Conservation (phyloP, 2,888 invertebrate species). For the Eupithecia tripunctaria region DNA sequence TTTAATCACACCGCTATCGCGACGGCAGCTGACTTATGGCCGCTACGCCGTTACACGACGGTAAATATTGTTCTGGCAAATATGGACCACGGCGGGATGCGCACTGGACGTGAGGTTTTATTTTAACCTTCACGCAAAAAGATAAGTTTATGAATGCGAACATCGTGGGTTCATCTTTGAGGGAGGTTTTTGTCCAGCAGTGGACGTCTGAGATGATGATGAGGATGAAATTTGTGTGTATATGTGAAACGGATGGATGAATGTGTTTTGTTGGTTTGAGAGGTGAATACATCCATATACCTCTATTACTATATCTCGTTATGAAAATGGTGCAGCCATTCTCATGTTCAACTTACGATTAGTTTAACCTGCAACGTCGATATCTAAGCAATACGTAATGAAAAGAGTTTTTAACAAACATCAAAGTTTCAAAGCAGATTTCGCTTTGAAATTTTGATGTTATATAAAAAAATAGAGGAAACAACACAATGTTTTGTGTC, state of each 20-base stretch:
- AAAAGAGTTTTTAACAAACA: too few species aligned
- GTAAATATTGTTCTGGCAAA: slow-evolving; percentile 11
- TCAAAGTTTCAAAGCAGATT: too few species aligned
- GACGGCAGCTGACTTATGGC: slow-evolving; percentile 28
- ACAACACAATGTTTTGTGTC: not conserved
- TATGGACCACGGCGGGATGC: not conserved
- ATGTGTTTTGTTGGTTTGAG: not conserved
- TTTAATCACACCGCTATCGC: slow-evolving; percentile 27
- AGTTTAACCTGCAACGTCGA: not conserved
- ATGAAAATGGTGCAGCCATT: not conserved
- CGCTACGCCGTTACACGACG: slow-evolving; percentile 9
- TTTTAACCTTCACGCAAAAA: not conserved
- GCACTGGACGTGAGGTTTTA: not conserved
- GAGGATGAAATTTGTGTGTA: not conserved
- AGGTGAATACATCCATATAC: not conserved
- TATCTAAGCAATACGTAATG: too few species aligned
- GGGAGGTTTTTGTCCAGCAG: not conserved
- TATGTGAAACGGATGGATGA: not conserved
- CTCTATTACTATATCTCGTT: too few species aligned
- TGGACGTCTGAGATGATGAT: not conserved
- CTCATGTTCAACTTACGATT: not conserved
- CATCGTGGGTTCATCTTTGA: not conserved
- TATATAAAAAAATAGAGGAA: too few species aligned
- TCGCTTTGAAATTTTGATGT: too few species aligned
- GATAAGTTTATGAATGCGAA: not conserved